Conservation (phyloP, 1,140 invertebrate genomes). For the Whitmania pigra region DNA sequence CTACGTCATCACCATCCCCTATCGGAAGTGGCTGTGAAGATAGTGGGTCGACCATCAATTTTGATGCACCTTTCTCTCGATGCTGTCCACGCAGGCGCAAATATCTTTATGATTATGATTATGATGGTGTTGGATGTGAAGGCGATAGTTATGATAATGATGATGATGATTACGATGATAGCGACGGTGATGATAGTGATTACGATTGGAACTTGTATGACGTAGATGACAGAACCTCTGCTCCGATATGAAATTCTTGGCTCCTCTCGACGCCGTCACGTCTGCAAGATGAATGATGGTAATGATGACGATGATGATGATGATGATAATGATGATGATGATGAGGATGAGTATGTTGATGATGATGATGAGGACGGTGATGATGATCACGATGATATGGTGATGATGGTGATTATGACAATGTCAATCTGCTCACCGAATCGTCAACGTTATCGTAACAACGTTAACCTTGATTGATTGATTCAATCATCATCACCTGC, state of each 20-base stretch:
- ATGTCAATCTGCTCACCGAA: neutral
- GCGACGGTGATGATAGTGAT: neutral
- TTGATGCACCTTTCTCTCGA: neutral
- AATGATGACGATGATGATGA: neutral
- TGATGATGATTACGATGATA: neutral
- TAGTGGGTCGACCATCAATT: neutral
- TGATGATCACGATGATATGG: neutral
- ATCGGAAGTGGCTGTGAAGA: no score
- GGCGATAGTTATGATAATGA: constrained; percentile 1
- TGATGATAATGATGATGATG: constrained; percentile 6
- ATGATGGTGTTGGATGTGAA: neutral
- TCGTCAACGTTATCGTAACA: no score
- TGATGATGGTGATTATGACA: no score
- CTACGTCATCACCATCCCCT: neutral
- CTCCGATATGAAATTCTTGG: neutral
- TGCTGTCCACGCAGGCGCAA: neutral
- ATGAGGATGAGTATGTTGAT: neutral
- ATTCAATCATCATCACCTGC: neutral
- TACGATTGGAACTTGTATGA: neutral
- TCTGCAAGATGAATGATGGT: neutral
- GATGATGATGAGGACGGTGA: neutral
- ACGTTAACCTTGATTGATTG: neutral
- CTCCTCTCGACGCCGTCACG: no score
- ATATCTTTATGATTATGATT: neutral
- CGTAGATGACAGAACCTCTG: neutral